Conservation (phyloP, 2,888 invertebrate genomes). For the Parapristionchus giblindavisi region DNA sequence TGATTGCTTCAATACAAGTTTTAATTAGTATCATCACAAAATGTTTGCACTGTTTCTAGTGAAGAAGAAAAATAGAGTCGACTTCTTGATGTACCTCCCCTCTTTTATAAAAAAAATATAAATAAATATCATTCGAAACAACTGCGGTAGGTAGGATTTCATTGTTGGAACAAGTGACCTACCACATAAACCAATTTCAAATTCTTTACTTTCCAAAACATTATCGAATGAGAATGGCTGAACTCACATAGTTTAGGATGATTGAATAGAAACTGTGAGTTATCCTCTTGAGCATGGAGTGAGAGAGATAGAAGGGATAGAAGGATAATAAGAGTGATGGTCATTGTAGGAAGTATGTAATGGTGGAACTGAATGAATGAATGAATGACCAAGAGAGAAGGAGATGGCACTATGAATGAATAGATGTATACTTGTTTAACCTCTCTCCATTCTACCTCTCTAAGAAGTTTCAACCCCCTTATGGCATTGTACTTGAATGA, state of each 20-base stretch:
- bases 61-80: background rate
- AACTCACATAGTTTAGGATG: constrained; percentile 30
- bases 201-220: background rate
- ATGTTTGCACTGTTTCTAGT: background rate
- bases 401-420: background rate
- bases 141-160: too few relatives aligned
- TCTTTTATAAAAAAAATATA: background rate
- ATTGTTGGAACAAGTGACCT: too few relatives aligned
- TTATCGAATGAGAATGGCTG: background rate
- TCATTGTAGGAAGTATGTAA: constrained; percentile 4
- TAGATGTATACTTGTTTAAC: constrained; percentile 14
- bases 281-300: background rate
- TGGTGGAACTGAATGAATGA: constrained; percentile 1
- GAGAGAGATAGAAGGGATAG: background rate
- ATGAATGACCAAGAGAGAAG: background rate
- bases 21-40: too few relatives aligned
- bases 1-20: too few relatives aligned
- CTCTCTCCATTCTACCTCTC: background rate
- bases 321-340: background rate
- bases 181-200: too few relatives aligned
- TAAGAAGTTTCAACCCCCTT: constrained; percentile 20
- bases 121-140: background rate
- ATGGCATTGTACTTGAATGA: constrained; percentile 6
- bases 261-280: constrained; percentile 37
- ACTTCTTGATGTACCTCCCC: background rate